A percentile compares a stretch with the other conserved stretches of the same genome.
Conservation (phyloP, 2,888 invertebrate species). For the Lottia scabra region DNA sequence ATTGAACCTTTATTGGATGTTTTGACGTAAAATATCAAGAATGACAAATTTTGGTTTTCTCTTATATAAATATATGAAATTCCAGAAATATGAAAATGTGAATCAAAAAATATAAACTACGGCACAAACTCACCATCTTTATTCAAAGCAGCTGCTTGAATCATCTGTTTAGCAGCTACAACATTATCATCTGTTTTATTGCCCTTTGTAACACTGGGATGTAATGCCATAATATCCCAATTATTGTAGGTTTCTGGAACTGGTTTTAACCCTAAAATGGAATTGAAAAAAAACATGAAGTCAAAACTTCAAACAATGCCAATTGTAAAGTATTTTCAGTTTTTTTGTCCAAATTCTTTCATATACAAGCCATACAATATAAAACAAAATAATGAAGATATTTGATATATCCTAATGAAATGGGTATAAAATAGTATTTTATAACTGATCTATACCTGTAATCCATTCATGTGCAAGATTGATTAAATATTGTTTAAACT, state of each 20-base stretch:
- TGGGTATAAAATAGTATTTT: no score
- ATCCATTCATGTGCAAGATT: slow-evolving; percentile 62
- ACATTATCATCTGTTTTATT: slow-evolving; percentile 39
- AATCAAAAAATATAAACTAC: neutral
- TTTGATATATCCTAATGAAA: no score
- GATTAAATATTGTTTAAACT: slow-evolving; percentile 61
- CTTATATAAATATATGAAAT: no score
- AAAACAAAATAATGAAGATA: no score
- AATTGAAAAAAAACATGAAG: neutral
- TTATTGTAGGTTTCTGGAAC: slow-evolving; percentile 54
- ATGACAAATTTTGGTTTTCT: no score
- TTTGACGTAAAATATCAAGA: no score
- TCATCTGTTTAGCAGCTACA: slow-evolving; percentile 51
- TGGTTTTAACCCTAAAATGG: slow-evolving; percentile 55
- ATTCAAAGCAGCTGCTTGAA: slow-evolving; percentile 55
- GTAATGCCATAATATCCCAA: slow-evolving; percentile 56
- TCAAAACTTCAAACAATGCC: no score
- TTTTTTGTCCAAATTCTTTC: no score
- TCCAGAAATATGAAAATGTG: no score
- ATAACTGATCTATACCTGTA: slow-evolving; percentile 49
- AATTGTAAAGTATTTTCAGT: no score
- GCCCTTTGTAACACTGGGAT: slow-evolving; percentile 39
- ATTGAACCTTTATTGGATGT: no score
- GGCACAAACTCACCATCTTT: slow-evolving; percentile 42
- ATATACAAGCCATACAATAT: no score